Evolutionary conservation across 2,797 vertebrate genomes (phyloP).

Genomic region (Xenopus petersii): DNA sequence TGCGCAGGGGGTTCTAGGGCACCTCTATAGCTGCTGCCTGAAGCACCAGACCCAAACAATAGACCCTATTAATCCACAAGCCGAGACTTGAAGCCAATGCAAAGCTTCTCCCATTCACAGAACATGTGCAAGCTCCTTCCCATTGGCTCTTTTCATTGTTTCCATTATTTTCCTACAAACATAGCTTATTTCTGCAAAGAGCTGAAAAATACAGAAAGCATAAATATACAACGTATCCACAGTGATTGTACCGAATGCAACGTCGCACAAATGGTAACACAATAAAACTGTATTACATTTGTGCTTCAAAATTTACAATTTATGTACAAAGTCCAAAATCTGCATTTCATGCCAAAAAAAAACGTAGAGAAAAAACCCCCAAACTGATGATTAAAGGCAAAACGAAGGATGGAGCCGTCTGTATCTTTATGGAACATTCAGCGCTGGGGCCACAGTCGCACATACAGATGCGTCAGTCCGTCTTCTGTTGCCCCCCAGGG

Average conservation of each 20-base stretch:
- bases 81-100: no score
- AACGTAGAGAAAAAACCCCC: slow-evolving; percentile 52
- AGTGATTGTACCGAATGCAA: slow-evolving; percentile 82
- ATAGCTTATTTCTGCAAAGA: slow-evolving; percentile 74
- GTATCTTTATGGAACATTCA: slow-evolving; percentile 81
- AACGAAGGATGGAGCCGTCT: slow-evolving; percentile 71
- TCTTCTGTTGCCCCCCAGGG: slow-evolving; percentile 52
- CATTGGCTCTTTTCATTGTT: slow-evolving; percentile 15
- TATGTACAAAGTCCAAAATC: slow-evolving; percentile 97
- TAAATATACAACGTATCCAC: slow-evolving; percentile 74
- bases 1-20: no score
- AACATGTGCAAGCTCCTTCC: no score
- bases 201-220: slow-evolving; percentile 75
- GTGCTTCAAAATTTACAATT: slow-evolving; percentile 89
- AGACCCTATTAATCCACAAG: no score
- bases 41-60: no score
- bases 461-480: slow-evolving; percentile 67
- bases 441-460: slow-evolving; percentile 60
- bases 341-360: slow-evolving; percentile 95
- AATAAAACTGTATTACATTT: slow-evolving; percentile 99
- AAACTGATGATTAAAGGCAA: slow-evolving; percentile 14
- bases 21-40: no score
- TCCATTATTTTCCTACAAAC: slow-evolving; percentile 68
- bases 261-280: slow-evolving; percentile 85
- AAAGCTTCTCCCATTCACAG: no score